Conservation (phyloP, 2,797 vertebrate genomes). For the Sebastiscus albofasciatus region DNA sequence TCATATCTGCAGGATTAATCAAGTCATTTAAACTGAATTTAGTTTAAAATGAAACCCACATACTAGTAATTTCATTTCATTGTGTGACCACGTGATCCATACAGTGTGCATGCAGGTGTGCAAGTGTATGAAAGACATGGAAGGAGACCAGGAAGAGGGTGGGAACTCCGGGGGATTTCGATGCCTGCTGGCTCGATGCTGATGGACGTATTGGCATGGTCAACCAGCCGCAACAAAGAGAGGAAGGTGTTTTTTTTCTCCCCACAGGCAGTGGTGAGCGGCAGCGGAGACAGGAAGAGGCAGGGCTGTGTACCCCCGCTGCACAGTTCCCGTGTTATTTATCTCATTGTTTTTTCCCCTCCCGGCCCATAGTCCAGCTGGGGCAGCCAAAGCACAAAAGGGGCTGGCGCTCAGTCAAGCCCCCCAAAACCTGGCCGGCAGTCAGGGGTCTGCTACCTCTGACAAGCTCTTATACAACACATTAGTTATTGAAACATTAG, state of each 20-base stretch:
- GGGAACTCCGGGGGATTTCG: not conserved
- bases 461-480: conserved; percentile 29
- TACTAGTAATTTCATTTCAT: not conserved
- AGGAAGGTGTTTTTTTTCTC: conserved; percentile 77
- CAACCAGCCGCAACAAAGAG: conserved; percentile 77
- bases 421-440: conserved; percentile 25
- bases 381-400: conserved; percentile 63
- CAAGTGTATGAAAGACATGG: not conserved
- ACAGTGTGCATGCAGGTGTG: conserved; percentile 30
- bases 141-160: conserved; percentile 56
- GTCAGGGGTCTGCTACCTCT: conserved; percentile 39
- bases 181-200: conserved; percentile 40
- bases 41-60: not conserved
- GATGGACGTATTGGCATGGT: conserved; percentile 76
- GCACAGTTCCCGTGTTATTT: conserved; percentile 76
- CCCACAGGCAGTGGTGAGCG: conserved; percentile 46
- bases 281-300: conserved; percentile 81
- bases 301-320: conserved; percentile 68
- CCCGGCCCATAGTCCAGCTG: conserved; percentile 63
- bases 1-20: not conserved
- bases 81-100: not conserved
- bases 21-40: not conserved
- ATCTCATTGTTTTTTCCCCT: conserved; percentile 72
- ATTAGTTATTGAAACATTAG: conserved; percentile 15
- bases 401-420: conserved; percentile 57